Evolutionary conservation across 2,113 vertebrate species (phyloP), one percentile per base, ranked within the genome.

Genomic region (Tragelaphus strepsiceros): DNA sequence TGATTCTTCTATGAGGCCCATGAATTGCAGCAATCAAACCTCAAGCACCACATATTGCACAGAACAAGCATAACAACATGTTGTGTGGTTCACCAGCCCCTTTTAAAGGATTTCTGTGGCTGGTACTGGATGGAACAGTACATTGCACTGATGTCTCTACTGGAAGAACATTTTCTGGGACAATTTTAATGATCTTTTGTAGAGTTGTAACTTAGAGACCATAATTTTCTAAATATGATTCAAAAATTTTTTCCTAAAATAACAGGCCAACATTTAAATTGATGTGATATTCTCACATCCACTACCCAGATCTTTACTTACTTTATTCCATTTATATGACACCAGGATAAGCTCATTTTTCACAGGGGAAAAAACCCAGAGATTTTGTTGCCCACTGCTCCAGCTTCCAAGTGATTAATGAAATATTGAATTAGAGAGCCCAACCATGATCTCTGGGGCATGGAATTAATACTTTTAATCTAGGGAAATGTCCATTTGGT

Each of bases 21-120:
- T 7, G 95, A 82, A 81, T 96, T 96, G 97, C 95, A 96, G 87
- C 97, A 98, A 96, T 54, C 86, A 96, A 96, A 98, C 96, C 96
- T 97, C 97, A 96, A 97, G 96, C 80, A 94, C 98, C 98, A 98
- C 96, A 94, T 74, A 95, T 84, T 89, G 95, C 83, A 91, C 89
- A 97, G 96, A 95, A 96, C 91, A 83, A 93, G 78, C 56, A 7
- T 32, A 71, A 84, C 56, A 46, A 35, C 93, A 88, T 51, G 30
- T 2, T 22, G 96, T 98, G 97, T 97, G 97, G 98, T 97, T 98
- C 90, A 88, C 96, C 98, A 97, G 78, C 3, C 21, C 78, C 91
- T 54, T 67, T n/a, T 24, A 28, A 86, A 96, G 93, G 94, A 94
- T 94, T 96, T 96, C 96, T 94, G 93, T 87, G 97, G 93, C 96